Evolutionary conservation across 2,113 vertebrate species (phyloP).

Genomic region (Syngnathus scovelli): DNA sequence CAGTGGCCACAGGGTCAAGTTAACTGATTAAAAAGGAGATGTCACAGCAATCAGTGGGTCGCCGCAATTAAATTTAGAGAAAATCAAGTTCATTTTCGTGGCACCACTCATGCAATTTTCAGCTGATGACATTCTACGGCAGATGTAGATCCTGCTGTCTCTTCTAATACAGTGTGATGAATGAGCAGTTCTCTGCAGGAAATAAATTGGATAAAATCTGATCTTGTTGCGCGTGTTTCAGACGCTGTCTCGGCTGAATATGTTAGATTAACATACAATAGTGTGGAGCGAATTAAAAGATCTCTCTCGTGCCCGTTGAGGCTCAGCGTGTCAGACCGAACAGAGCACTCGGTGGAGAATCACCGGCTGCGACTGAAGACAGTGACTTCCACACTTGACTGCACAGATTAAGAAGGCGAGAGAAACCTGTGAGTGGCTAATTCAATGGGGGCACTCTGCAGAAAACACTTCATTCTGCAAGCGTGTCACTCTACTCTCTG

Average conservation of each 20-base stretch:
- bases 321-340: conserved; percentile 53
- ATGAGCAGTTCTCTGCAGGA: conserved; percentile 49
- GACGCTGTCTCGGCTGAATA: conserved; percentile 50
- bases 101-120: conserved; percentile 45
- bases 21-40: conserved; percentile 50
- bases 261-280: conserved; percentile 59
- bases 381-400: conserved; percentile 59
- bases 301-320: conserved; percentile 29
- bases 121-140: conserved; percentile 47
- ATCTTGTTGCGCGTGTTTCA: conserved; percentile 49
- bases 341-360: conserved; percentile 51
- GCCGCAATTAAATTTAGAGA: conserved; percentile 61
- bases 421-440: conserved; percentile 64
- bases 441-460: conserved; percentile 62
- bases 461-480: conserved; percentile 59
- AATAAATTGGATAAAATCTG: conserved; percentile 58
- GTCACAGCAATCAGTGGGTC: conserved; percentile 46
- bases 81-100: conserved; percentile 56
- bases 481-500: conserved; percentile 52
- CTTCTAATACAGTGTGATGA: conserved; percentile 47
- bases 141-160: conserved; percentile 50
- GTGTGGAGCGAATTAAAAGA: conserved; percentile 36
- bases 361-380: conserved; percentile 59
- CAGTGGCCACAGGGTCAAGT: conserved; percentile 37
- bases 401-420: conserved; percentile 65